Base-by-base conservation (phyloP, 2,113 vertebrate genomes). In the Solenodon paradoxus region DNA sequence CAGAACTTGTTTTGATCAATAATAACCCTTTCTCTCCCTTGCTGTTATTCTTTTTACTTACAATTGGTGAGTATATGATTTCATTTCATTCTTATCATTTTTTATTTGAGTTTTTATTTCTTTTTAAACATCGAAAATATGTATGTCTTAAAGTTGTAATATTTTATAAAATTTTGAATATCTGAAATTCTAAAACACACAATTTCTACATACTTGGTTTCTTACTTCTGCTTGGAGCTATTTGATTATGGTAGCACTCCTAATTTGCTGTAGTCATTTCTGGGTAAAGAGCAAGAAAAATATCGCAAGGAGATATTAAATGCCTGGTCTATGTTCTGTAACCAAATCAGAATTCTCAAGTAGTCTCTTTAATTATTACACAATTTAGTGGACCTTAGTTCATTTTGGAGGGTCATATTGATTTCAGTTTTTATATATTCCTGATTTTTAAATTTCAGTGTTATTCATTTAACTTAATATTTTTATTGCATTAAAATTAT, bases 401-500 rank as follows among this genome's bases (percentile, higher is more conserved):
- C 9, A 75, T 69, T 91, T 93, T 80, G 35, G 49, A 81, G 5
- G 38, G 1, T 79, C 49, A 40, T 89, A n/a, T 80, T 84, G 47
- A 64, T 71, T 68, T 87, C 20, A 69, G 40, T 92, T 95, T 19
- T 38, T 71, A 0, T 0, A 16, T 80, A 42, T 81, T 93, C 77
- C 38, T 79, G 19, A 47, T 74, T 59, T 88, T 88, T 6, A 94
- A 16, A 90, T 88, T 64, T 93, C 47, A n/a, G 1, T 74, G 24
- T 88, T 30, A 3, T 92, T 88, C 20, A 68, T 78, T 4, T 72
- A 12, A 42, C 32, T 3, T 78, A 64, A 74, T 63, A 55, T 82
- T 80, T 82, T 92, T 57, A 90, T 86, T 93, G 90, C n/a, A 35
- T 88, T 71, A 55, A 86, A 72, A 42, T 59, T 88, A 12, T 93